Evolutionary conservation across 2,888 invertebrate species (phyloP).

Genomic region (Drosophila austrosaltans): DNA sequence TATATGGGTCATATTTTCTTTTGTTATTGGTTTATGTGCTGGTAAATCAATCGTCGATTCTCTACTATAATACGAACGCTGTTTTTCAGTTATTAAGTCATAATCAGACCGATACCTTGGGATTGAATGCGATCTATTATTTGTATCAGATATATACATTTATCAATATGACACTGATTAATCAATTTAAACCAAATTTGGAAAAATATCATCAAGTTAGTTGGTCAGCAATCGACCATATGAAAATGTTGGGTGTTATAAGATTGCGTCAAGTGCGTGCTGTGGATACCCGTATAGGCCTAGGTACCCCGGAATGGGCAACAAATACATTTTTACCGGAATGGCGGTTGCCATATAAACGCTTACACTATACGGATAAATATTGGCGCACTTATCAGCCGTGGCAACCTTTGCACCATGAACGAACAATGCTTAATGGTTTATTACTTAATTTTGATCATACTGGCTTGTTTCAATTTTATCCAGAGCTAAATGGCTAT

Average conservation of each 20-base stretch:
- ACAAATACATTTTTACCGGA: constrained; percentile 58
- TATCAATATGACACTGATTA: constrained; percentile 56
- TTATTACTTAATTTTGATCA: constrained; percentile 40
- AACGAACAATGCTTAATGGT: background rate
- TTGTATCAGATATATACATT: constrained; percentile 59
- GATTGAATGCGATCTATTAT: constrained; percentile 38
- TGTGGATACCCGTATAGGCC: constrained; percentile 2
- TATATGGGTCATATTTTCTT: constrained; percentile 67
- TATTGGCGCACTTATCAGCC: constrained; percentile 81
- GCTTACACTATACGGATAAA: constrained; percentile 63
- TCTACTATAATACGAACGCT: constrained; percentile 68
- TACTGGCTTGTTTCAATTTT: constrained; percentile 56
- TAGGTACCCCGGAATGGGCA: constrained; percentile 37
- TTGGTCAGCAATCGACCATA: constrained; percentile 64
- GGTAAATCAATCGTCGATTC: constrained; percentile 49
- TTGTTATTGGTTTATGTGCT: constrained; percentile 62
- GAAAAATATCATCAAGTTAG: constrained; percentile 32
- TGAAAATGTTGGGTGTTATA: constrained; percentile 72
- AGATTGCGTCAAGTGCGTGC: constrained; percentile 71
- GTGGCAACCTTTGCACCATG: constrained; percentile 63
- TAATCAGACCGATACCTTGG: constrained; percentile 41
- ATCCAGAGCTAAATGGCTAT: constrained; percentile 72
- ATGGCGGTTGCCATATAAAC: constrained; percentile 64
- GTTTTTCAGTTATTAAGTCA: constrained; percentile 50
- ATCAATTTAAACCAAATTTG: constrained; percentile 36